Conservation (phyloP, 2,888 invertebrate genomes). For the Myopa testacea region DNA sequence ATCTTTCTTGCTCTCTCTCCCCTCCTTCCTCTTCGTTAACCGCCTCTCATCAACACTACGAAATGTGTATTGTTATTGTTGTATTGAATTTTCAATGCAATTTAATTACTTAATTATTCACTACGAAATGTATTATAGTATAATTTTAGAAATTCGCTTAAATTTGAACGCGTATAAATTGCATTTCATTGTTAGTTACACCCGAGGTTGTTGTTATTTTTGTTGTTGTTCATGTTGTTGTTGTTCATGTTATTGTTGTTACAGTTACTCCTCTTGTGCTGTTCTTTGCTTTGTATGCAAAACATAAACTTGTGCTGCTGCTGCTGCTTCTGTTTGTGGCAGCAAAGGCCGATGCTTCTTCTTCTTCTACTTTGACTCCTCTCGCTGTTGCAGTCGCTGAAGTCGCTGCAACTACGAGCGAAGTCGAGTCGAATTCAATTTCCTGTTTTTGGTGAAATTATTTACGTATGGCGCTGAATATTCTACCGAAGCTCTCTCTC, state of each 20-base stretch:
- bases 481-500: constrained; percentile 6
- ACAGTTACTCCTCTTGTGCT: constrained; percentile 28
- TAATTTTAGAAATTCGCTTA: constrained; percentile 14
- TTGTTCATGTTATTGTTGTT: constrained; percentile 15
- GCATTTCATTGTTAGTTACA: constrained; percentile 21
- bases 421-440: constrained; percentile 50
- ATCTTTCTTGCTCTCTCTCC: not conserved
- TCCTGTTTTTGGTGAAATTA: constrained; percentile 43
- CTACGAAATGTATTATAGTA: not conserved
- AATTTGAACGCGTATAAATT: constrained; percentile 29
- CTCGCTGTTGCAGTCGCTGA: not conserved
- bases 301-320: constrained; percentile 29
- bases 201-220: not conserved
- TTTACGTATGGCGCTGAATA: constrained; percentile 34
- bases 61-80: too few relatives aligned
- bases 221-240: not conserved
- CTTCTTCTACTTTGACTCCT: not conserved
- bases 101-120: too few relatives aligned
- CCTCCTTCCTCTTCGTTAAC: not conserved
- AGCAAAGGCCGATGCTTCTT: not conserved
- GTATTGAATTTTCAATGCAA: too few relatives aligned
- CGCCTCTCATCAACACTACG: not conserved
- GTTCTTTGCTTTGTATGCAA: constrained; percentile 43
- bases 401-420: constrained; percentile 39
- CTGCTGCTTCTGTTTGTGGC: constrained; percentile 11